Base-by-base conservation (phyloP, 2,113 vertebrate species). In the Fregata magnificens region DNA sequence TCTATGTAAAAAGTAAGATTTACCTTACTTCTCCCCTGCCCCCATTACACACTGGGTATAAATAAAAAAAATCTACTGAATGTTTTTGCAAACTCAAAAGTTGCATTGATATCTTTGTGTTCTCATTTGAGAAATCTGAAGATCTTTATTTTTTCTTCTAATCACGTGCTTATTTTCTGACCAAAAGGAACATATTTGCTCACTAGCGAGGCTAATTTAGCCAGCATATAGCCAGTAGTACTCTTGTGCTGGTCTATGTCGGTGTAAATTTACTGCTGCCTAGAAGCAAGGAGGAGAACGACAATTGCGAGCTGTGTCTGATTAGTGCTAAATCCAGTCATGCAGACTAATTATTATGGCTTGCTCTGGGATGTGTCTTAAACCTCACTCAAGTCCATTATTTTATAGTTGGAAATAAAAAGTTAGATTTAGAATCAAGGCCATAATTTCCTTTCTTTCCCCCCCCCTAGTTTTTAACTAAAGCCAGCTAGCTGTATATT, bases 351-450 rank as follows among this genome's bases (percentile, higher is more conserved):
- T 87, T 72, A 77, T 47, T 76, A 49, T n/a, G 31, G 4, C 29
- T 93, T 83, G 49, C 59, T 81, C 36, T 81, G 66, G 63, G 58
- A 72, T 83, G 49, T 80, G n/a, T 82, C 70, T 88, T 88, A 93
- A 86, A 62, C 20, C 13, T 94, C 66, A 77, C 21, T 88, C 40
- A 83, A 77, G 59, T 44, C 36, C 36, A 65, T 59, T 52, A 47
- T 14, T 17, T 36, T 62, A 58, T 6, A 86, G 29, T 1, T 82
- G 11, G 86, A 91, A 77, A 87, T 44, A 66, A 81, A 67, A 70
- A 59, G 11, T 16, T 69, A 56, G 13, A 50, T 73, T 82, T 78
- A 70, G 5, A 82, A 52, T 49, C 17, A 26, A 42, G 79, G 44
- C 70, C 28, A 17, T n/a, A 42, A 72, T 86, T 61, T 38, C 18